Percentiles rank a stretch among this genome's conserved stretches.
These are phyloP conservation scores for Tauraco erythrolophus DNA, from an alignment of 2,113 vertebrate genomes.

Conservation along the genomic window DNA sequence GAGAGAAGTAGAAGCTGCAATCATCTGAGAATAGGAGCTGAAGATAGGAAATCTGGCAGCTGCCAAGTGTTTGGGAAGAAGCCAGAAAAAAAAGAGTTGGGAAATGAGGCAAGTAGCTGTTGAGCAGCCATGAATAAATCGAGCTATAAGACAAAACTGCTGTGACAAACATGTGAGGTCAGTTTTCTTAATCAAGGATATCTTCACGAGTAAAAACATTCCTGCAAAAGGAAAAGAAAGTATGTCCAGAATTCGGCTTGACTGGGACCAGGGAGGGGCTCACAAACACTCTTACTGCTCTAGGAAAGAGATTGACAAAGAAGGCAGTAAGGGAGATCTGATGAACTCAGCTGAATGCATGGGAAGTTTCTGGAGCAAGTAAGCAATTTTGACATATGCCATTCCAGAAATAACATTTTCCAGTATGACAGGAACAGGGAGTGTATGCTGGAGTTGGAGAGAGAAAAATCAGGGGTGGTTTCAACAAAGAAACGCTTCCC, in stretches of 20 bases:
- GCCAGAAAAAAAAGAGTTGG: conserved; percentile 3
- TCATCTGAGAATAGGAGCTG: background rate
- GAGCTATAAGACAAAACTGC: conserved; percentile 8
- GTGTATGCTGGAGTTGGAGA: background rate
- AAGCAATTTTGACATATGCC: background rate
- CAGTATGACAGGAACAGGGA: background rate
- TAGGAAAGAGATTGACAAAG: background rate
- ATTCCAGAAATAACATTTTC: conserved; percentile 31
- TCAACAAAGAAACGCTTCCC: background rate
- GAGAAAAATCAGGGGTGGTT: background rate
- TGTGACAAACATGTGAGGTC: conserved; percentile 10
- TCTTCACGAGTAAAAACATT: background rate
- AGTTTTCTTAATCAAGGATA: conserved; percentile 9
- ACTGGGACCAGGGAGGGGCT: background rate
- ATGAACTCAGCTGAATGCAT: background rate
- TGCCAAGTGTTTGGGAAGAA: conserved; percentile 41
- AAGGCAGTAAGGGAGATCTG: background rate
- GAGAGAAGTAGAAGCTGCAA: background rate
- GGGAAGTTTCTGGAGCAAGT: background rate
- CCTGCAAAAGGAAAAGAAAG: background rate
- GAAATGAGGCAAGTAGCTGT: conserved; percentile 55
- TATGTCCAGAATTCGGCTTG: background rate
- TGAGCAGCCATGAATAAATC: background rate
- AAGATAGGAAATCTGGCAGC: conserved; percentile 39
- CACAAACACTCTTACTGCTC: background rate